A percentile compares a stretch with the other conserved stretches of the same genome.
Conservation (phyloP, 2,113 vertebrate species). For the Nasalis larvatus region DNA sequence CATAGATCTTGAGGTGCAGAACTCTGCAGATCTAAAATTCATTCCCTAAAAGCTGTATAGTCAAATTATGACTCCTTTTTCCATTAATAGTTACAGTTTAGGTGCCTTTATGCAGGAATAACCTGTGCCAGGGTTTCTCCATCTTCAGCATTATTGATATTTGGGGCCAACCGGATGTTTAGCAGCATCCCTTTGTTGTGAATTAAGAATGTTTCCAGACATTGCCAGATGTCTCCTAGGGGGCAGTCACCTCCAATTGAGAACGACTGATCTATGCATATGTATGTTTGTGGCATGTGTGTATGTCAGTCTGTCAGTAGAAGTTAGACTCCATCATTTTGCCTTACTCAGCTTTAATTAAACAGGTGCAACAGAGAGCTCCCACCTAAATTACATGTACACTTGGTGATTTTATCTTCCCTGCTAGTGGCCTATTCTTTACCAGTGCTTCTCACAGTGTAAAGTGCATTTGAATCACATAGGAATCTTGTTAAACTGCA, state of each 20-base stretch:
- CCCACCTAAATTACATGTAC: background rate
- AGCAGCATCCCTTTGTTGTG: background rate
- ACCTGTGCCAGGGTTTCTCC: background rate
- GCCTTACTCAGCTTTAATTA: background rate
- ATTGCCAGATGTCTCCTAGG: background rate
- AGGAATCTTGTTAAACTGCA: conserved; percentile 31
- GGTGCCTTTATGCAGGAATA: background rate
- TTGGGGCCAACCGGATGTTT: background rate
- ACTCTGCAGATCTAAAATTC: background rate
- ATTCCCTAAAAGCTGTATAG: background rate
- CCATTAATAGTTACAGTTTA: background rate
- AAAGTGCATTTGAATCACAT: background rate
- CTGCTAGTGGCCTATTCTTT: background rate
- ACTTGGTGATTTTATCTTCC: background rate
- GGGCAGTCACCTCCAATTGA: background rate
- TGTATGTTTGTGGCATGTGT: background rate
- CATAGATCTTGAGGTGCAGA: background rate
- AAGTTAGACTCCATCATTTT: background rate
- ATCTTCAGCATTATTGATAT: background rate
- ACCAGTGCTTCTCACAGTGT: background rate
- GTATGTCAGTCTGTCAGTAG: background rate
- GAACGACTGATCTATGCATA: background rate
- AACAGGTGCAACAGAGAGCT: background rate
- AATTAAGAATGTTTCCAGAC: conserved; percentile 20
- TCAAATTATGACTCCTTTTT: conserved; percentile 25